Conservation (phyloP, 2,888 invertebrate genomes). For the Cephus rjabovi region DNA sequence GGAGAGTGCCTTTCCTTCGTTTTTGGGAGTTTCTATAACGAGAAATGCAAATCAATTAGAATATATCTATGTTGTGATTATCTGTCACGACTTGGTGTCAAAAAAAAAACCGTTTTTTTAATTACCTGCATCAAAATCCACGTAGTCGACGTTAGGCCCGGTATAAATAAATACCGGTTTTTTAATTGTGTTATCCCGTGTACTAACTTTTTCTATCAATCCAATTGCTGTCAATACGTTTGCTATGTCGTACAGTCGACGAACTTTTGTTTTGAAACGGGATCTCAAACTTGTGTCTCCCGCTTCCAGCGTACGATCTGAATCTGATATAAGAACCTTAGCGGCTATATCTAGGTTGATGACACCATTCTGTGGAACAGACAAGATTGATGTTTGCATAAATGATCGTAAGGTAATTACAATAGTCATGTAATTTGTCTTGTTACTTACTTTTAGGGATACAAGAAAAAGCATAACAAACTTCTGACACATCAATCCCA, state of each 20-base stretch:
- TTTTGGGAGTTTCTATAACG: constrained; percentile 33
- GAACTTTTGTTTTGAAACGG: constrained; percentile 76
- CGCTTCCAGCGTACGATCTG: constrained; percentile 68
- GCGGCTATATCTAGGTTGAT: constrained; percentile 78
- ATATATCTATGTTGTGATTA: neutral
- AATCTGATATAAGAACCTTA: constrained; percentile 73
- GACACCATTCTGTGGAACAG: constrained; percentile 70
- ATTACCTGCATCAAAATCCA: constrained; percentile 41
- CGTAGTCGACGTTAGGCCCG: constrained; percentile 65
- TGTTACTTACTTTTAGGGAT: constrained; percentile 71
- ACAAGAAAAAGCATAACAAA: constrained; percentile 79
- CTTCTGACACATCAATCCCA: constrained; percentile 77
- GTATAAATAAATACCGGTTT: constrained; percentile 78
- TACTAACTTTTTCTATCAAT: constrained; percentile 77
- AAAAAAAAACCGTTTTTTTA: neutral
- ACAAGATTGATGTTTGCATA: constrained; percentile 2
- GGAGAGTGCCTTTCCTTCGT: constrained; percentile 31
- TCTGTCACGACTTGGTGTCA: neutral
- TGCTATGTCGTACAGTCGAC: constrained; percentile 82
- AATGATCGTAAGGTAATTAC: constrained; percentile 14
- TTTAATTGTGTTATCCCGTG: constrained; percentile 71
- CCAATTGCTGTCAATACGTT: constrained; percentile 81
- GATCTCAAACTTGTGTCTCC: constrained; percentile 50
- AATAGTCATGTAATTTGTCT: neutral
- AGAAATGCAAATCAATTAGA: constrained; percentile 19